Base-by-base conservation (phyloP, 2,888 invertebrate genomes). In the Lithophane socia region DNA sequence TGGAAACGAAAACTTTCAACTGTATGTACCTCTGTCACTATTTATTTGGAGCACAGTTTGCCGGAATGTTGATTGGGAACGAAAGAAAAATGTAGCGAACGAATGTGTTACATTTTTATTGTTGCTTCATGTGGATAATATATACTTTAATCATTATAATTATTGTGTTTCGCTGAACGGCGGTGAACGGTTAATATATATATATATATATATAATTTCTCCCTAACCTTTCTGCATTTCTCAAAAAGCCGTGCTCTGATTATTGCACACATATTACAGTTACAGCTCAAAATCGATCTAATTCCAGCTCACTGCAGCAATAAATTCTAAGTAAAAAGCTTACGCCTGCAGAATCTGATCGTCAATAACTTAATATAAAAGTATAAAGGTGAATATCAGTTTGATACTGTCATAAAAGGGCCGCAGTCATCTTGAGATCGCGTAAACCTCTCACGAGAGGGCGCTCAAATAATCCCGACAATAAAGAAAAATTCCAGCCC, bases 401-500 rank as follows among this genome's bases (percentile, higher is more conserved):
- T 93, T 94, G 95, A 95, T 95, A 94, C 93, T 90, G 93, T 95
- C 96, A 93, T 96, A 96, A 96, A 95, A 94, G 94, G 94, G 93
- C 94, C 93, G 92, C 94, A 91, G 95, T 94, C 95, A 95, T 96
- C 95, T 96, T 93, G 94, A 93, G 93, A 94, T 94, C 94, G 93
- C 95, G 95, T 95, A 95, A 96, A 96, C 94, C 95, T 94, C 93
- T 94, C 93, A 93, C 91, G 92, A 92, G 95, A 92, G 92, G 92
- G 93, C 91, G 94, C 94, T 94, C 95, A 94, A 95, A 95, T 96
- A 96, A 96, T 96, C 96, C 95, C 91, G 93, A 96, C 96, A 95
- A 96, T 96, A 96, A 96, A 96, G 96, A 96, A 96, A 96, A 96
- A 96, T 96, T 96, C 95, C 95, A 92, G 92, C 95, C 95, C 96